These are phyloP conservation scores for Meloidogyne floridensis DNA, from an alignment of 1,140 invertebrate species.

Conservation along the genomic window DNA sequence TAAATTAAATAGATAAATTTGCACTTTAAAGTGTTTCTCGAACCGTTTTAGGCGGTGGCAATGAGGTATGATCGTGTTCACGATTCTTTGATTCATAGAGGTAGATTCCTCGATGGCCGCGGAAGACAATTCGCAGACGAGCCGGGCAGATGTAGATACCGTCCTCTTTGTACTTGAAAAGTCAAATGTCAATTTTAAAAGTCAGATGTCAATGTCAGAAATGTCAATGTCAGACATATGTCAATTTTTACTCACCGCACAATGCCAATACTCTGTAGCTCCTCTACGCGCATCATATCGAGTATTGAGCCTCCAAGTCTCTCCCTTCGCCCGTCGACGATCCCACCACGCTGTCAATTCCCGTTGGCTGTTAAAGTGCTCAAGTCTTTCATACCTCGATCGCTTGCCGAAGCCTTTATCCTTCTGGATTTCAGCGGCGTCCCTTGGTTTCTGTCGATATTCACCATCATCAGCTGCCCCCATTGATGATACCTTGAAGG, in stretches of 20 bases:
- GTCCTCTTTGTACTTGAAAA: neutral
- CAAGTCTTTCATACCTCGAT: neutral
- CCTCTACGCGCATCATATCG: neutral
- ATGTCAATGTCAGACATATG: neutral
- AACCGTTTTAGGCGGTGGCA: neutral
- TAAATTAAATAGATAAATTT: neutral
- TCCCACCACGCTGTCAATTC: neutral
- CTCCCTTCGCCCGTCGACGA: neutral
- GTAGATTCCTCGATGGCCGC: neutral
- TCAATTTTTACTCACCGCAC: neutral
- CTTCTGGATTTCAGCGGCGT: neutral
- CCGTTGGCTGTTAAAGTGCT: neutral
- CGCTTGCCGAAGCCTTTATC: neutral
- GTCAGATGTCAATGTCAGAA: too few relatives aligned
- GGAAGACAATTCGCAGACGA: neutral
- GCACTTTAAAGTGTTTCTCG: neutral
- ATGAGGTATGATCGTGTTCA: neutral
- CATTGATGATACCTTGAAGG: neutral
- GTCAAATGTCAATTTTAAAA: neutral
- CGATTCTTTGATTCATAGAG: neutral
- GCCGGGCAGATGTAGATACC: neutral
- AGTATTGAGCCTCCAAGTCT: neutral
- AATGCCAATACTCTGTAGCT: neutral
- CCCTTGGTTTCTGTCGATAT: too few relatives aligned
- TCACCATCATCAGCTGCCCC: too few relatives aligned